phyloP scores from a whole-genome alignment of 2,113 vertebrate genomes.

The Indri indri region DNA sequence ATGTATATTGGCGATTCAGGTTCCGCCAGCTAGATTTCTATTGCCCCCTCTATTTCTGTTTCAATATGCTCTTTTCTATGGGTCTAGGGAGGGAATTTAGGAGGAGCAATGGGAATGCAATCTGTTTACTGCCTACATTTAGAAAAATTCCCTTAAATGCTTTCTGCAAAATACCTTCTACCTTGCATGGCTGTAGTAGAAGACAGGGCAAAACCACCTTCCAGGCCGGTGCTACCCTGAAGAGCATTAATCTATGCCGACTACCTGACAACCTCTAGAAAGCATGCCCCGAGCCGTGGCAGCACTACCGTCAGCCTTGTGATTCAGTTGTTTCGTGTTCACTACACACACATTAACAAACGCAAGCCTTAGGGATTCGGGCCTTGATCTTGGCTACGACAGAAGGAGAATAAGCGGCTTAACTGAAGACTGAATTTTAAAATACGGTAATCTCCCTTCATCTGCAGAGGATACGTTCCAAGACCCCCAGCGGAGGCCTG shows the following conservation, averaged over 20 bases:
- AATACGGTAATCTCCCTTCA: background rate
- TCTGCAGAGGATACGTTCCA: background rate
- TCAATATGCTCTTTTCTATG: background rate
- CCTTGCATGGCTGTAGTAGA: background rate
- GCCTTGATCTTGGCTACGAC: background rate
- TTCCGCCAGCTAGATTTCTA: background rate
- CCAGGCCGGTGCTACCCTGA: background rate
- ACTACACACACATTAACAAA: background rate
- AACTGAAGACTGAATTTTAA: background rate
- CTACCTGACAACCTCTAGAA: background rate
- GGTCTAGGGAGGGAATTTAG: background rate
- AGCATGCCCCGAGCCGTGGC: background rate
- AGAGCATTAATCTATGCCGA: background rate
- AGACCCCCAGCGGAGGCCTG: background rate
- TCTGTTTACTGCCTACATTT: background rate
- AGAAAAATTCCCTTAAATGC: background rate
- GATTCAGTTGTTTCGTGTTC: background rate
- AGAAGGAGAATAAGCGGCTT: background rate
- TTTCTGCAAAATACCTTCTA: background rate
- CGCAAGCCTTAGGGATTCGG: background rate
- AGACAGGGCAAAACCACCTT: background rate
- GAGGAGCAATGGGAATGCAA: background rate
- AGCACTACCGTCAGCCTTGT: accelerated
- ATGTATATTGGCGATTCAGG: background rate
- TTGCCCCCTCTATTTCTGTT: background rate